phyloP scores from a whole-genome alignment of 30 jellyfish, hydroid and myxozoan species.

The Aurelia sp. region DNA sequence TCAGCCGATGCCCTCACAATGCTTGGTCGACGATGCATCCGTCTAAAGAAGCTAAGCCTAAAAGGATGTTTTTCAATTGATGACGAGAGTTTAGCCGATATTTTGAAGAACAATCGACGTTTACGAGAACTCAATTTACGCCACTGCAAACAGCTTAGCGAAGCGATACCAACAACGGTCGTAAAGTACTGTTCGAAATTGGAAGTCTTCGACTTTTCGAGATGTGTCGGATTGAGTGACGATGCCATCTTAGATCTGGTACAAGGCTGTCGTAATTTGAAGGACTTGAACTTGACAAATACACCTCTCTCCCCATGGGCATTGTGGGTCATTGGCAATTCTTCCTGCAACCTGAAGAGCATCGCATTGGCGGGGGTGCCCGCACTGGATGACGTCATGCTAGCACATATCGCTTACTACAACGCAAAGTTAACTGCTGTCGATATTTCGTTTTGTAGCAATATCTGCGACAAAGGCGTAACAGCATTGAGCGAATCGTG shows the following conservation, averaged over 20 bases:
- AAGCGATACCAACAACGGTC: background rate
- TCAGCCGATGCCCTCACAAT: constrained; percentile 22
- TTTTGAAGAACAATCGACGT: background rate
- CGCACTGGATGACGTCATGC: constrained; percentile 12
- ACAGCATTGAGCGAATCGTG: constrained; percentile 4
- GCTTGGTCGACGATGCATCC: constrained; percentile 23
- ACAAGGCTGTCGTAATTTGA: constrained; percentile 21
- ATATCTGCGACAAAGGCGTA: constrained; percentile 21
- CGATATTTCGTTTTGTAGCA: constrained; percentile 39
- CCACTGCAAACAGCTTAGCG: constrained; percentile 42
- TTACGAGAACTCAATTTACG: constrained; percentile 27
- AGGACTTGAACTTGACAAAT: constrained; percentile 25
- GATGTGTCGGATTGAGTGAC: constrained; percentile 34
- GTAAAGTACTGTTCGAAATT: constrained; percentile 9
- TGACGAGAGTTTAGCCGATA: constrained; percentile 26
- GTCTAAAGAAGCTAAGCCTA: constrained; percentile 18
- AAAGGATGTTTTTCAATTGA: constrained; percentile 18
- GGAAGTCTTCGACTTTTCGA: constrained; percentile 41
- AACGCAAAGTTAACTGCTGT: background rate
- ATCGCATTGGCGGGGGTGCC: constrained; percentile 18
- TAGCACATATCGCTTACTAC: constrained; percentile 4
- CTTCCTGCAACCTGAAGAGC: constrained; percentile 5
- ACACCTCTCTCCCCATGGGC: constrained; percentile 40
- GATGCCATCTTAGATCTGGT: constrained; percentile 14
- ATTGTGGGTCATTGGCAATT: constrained; percentile 8